Evolutionary conservation across 2,797 vertebrate species (phyloP), one percentile per base, ranked within the genome.

Genomic region (Chaenodraco wilsoni): DNA sequence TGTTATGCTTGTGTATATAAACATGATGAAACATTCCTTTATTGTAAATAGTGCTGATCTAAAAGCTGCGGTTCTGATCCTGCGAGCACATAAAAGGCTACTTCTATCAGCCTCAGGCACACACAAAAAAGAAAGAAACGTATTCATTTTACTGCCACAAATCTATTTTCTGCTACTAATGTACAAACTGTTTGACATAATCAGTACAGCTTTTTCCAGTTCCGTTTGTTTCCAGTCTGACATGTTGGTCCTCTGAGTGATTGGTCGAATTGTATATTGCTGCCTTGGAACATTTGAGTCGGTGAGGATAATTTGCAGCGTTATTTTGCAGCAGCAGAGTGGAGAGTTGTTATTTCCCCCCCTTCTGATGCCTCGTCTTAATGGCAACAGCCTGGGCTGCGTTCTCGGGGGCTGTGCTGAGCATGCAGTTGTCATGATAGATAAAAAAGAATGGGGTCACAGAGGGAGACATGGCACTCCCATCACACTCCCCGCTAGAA

Each of bases 401-500:
- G 37, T 82, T 89, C 82, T 92, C 74, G n/a, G 84, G 70, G 84
- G 78, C 88, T 80, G 77, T 89, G 89, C 91, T 90, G 91, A 93
- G 86, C 87, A 90, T 86, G 89, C 88, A 90, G 83, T 91, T 89
- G 90, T 92, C 86, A 87, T 84, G 83, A 91, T 81, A 86, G 89
- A 90, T 91, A 83, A 88, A 88, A 91, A 80, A 82, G 80, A 90
- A 89, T 80, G 78, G 81, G 88, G 88, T 93, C 90, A 91, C 83
- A 76, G 70, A 60, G 74, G 80, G 83, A 79, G 83, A 85, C 79
- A 48, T 70, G 74, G 71, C 74, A 27, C 81, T 80, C 48, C 60
- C 74, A 63, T 82, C 77, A 66, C 65, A 55, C 63, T 77, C 70
- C 69, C 79, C 12, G 12, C 73, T 43, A 21, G 51, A 79, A 62